Base-by-base conservation (phyloP, 2,797 vertebrate species). In the Sorex maritimensis region DNA sequence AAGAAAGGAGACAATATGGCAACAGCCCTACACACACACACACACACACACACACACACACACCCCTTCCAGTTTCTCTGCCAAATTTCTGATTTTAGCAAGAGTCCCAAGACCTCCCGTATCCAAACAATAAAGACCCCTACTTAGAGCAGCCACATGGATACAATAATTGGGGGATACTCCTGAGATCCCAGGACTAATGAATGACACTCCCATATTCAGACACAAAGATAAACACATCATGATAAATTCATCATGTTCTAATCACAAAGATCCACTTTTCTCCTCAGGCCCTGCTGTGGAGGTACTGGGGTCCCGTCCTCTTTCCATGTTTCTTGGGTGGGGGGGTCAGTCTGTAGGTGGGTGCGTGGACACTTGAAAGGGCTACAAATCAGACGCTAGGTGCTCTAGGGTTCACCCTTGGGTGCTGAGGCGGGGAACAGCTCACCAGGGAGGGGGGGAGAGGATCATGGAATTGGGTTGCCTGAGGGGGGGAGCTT, bases 1-100 rank as follows among this genome's bases (percentile, higher is more conserved):
- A 34, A 30, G 73, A 17, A 34, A 91, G 26, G 49, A 34, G 23
- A 3, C 49, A 58, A 6, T 17, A 3, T 55, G 52, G 55, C 55
- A 58, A 58, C 55, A 52, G 10, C 46, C 46, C 46, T 49, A 21
- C 19, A 58, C 55, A 58, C 55, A 58, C 15, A 58, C 55, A 58
- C 17, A 19, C 55, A 19, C 55, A 58, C 55, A 58, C 55, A 58
- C 55, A 58, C 55, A 58, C 55, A 58, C 55, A 58, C 55, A 58
- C 44, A 65, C 9, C 11, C 9, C 52, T 5, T 26, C 61, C 49
- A n/a, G 46, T 58, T 44, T 5, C 88, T 78, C 49, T 30, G n/a
- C 12, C 61, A 77, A 12, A 23, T 55, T 71, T 83, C 44, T 90
- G 58, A 30, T 81, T 88, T 81, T 28, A 80, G n/a, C 55, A 68